Base-by-base conservation (phyloP, 1,140 invertebrate genomes). In the Diabrotica undecimpunctata region DNA sequence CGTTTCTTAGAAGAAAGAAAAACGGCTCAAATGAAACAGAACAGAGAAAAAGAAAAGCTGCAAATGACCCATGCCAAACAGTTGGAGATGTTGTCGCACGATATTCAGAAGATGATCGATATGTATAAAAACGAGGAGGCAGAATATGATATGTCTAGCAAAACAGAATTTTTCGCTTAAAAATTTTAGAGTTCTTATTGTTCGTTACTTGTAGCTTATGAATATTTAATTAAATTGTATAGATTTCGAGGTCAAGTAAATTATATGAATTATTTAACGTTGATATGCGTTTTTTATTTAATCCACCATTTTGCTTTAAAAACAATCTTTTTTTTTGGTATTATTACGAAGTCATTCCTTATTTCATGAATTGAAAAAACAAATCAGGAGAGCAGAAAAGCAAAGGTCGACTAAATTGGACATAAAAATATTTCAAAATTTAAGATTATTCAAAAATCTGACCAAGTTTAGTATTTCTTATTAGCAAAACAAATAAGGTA, bases 1-100 rank as follows among this genome's bases (percentile, higher is more conserved):
- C 95, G 96, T 74, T 99, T 99, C 76, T 92, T 99, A 83, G 97
- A 99, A 73, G 97, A 99, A 79, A 85, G 95, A 57, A 98, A 94
- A 83, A 86, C 86, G 60, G 86, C 87, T 41, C 90, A 91, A 61
- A 92, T 95, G 71, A 93, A 96, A 74, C 96, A 98, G 76, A 88
- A 87, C 62, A 90, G 95, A 69, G 96, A 99, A 78, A 94, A 93
- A 76, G 96, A 99, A 72, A 94, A 95, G 77, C 82, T 99, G 41
- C 94, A 94, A 73, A 88, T 92, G 35, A 87, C 90, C 25, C 97
- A 99, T 75, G 88, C 92, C 62, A 95, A 97, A 74, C 95, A 99
- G 79, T 81, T 93, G 67, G 93, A 97, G 69, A 92, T 94, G 73
- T 83, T 98, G 68, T 85, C 88, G 62, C 94, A 93, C 78, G 95